Base-by-base conservation (phyloP, 37 sponge, comb jelly and placozoan genomes). In the Amphimedon queenslandica region DNA sequence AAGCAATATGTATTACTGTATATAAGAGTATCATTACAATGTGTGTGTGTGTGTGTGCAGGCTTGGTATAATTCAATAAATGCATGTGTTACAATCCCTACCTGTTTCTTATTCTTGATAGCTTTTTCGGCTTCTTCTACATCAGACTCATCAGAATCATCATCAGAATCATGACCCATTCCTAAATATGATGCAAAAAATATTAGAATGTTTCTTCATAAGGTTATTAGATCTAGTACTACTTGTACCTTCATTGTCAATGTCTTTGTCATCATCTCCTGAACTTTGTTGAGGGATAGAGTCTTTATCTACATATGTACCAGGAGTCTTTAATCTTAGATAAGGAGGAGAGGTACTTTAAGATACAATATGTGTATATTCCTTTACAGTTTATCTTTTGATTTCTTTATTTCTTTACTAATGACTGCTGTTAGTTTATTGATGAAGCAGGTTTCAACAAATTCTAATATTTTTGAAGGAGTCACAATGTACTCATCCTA, bases 311-410 rank as follows among this genome's bases (percentile, higher is more conserved):
- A n/a, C n/a, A n/a, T n/a, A n/a, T n/a, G n/a, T n/a, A n/a, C n/a
- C n/a, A n/a, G n/a, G n/a, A n/a, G n/a, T n/a, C n/a, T n/a, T n/a
- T n/a, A n/a, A n/a, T n/a, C n/a, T n/a, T n/a, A n/a, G n/a, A n/a
- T n/a, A n/a, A n/a, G n/a, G n/a, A n/a, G n/a, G n/a, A n/a, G n/a
- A n/a, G n/a, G n/a, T n/a, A n/a, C n/a, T n/a, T n/a, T n/a, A n/a
- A n/a, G n/a, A n/a, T n/a, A n/a, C n/a, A n/a, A n/a, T n/a, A n/a
- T n/a, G n/a, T n/a, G n/a, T n/a, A n/a, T n/a, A n/a, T n/a, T n/a
- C n/a, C n/a, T n/a, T n/a, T n/a, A 92, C 93, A 86, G 78, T 58
- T 76, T 83, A 40, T 84, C 74, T 40, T 61, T 60, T 42, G 77
- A 57, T 2, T 40, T 28, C 27, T 80, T 92, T 21, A 92, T 84